Conservation (phyloP, 2,888 invertebrate species). For the Erannis defoliaria region DNA sequence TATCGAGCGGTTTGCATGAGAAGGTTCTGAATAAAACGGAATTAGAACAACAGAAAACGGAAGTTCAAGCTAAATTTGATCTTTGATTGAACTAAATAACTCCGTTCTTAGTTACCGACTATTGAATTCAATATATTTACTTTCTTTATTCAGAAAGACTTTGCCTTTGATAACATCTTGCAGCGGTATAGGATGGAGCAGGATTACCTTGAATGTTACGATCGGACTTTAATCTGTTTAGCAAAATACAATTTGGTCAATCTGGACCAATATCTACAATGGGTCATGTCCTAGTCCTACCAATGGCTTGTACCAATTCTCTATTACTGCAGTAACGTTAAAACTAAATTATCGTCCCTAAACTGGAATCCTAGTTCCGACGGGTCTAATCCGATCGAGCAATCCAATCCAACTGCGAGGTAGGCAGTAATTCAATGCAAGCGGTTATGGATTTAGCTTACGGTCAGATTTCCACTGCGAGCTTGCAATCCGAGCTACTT, state of each 20-base stretch:
- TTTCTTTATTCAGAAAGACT: too few relatives aligned
- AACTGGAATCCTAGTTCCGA: slow-evolving; percentile 27
- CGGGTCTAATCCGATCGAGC: slow-evolving; percentile 31
- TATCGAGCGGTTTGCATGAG: neutral
- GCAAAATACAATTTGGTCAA: too few relatives aligned
- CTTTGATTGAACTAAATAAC: too few relatives aligned
- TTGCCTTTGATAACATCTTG: neutral
- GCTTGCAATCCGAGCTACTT: slow-evolving; percentile 24
- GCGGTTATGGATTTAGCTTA: slow-evolving; percentile 35
- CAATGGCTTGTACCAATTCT: slow-evolving; percentile 6
- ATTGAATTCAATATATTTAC: too few relatives aligned
- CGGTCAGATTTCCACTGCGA: slow-evolving; percentile 33
- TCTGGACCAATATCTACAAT: too few relatives aligned
- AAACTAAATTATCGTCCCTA: slow-evolving; percentile 27
- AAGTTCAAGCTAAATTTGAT: neutral
- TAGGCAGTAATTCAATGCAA: slow-evolving; percentile 38
- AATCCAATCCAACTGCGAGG: slow-evolving; percentile 33
- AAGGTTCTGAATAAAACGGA: neutral
- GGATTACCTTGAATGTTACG: too few relatives aligned
- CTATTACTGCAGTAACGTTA: slow-evolving; percentile 13
- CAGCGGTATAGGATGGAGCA: too few relatives aligned
- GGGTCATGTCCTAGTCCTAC: neutral
- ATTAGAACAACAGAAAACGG: neutral
- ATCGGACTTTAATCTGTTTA: too few relatives aligned
- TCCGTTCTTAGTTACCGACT: too few relatives aligned